Conservation (phyloP, 1,140 invertebrate genomes). For the Macrocentrus cingulum region DNA sequence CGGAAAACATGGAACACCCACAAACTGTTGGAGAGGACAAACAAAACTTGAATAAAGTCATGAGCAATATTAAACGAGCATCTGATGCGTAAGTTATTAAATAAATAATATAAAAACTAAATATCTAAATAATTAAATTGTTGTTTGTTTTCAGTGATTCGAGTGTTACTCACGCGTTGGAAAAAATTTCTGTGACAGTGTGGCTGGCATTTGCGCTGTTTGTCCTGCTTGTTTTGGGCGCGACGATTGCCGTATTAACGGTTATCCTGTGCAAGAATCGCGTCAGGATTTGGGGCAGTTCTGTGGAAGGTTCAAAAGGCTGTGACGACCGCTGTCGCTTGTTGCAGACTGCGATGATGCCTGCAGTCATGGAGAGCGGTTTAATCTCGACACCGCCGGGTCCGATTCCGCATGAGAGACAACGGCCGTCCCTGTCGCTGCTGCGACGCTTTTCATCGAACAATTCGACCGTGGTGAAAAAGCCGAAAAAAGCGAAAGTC, state of each 20-base stretch:
- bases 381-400: not conserved
- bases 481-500: too few relatives aligned
- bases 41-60: too few relatives aligned
- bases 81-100: too few relatives aligned
- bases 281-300: not conserved
- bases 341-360: not conserved
- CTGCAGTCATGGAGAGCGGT: conserved; percentile 6
- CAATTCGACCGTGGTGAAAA: too few relatives aligned
- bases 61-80: too few relatives aligned
- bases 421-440: not conserved
- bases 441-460: not conserved
- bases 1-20: too few relatives aligned
- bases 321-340: conserved; percentile 21
- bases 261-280: conserved; percentile 22
- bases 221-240: conserved; percentile 10
- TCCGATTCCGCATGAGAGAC: not conserved
- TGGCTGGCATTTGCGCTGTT: conserved; percentile 27
- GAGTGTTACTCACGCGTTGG: too few relatives aligned
- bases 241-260: conserved; percentile 16
- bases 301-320: not conserved
- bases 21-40: too few relatives aligned
- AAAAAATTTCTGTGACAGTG: conserved; percentile 6
- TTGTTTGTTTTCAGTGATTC: too few relatives aligned
- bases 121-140: too few relatives aligned
- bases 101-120: too few relatives aligned